Percentiles rank a stretch among this genome's conserved stretches.
phyloP scores from a whole-genome alignment of 1,140 invertebrate genomes.

The Caenorhabditis tropicalis region DNA sequence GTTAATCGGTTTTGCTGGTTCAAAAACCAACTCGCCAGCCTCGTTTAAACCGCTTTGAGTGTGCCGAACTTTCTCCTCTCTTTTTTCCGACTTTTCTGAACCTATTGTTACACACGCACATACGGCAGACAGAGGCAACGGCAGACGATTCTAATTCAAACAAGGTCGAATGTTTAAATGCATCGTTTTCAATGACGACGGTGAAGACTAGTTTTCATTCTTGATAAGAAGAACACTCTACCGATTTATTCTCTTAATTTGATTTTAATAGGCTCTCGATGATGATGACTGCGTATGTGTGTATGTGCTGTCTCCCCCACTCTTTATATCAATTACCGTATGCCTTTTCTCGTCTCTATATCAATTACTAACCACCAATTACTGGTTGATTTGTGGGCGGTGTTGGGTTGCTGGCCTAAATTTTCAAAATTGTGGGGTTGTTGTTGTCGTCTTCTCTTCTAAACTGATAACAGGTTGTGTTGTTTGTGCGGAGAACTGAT shows the following conservation, averaged over 20 bases:
- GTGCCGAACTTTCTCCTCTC: background rate
- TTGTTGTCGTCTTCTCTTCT: background rate
- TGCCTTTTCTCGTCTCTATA: background rate
- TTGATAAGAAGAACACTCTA: constrained; percentile 1
- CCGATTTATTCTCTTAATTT: too few species aligned
- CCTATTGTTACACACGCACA: background rate
- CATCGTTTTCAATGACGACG: background rate
- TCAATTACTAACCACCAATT: background rate
- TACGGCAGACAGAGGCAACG: background rate
- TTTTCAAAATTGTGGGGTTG: background rate
- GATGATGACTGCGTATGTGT: too few species aligned
- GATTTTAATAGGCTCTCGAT: background rate
- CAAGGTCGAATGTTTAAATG: background rate
- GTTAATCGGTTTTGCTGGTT: too few species aligned
- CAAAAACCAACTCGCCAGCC: too few species aligned
- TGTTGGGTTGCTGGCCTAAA: too few species aligned
- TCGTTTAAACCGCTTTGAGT: too few species aligned
- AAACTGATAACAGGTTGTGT: background rate
- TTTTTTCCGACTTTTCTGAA: background rate
- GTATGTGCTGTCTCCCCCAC: background rate
- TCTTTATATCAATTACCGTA: constrained; percentile 19
- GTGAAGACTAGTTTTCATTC: background rate
- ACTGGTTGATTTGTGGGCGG: background rate
- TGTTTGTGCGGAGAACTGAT: too few species aligned
- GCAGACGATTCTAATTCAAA: constrained; percentile 26